phyloP scores from a whole-genome alignment of 2,113 vertebrate genomes.

The Scytalopus superciliaris region DNA sequence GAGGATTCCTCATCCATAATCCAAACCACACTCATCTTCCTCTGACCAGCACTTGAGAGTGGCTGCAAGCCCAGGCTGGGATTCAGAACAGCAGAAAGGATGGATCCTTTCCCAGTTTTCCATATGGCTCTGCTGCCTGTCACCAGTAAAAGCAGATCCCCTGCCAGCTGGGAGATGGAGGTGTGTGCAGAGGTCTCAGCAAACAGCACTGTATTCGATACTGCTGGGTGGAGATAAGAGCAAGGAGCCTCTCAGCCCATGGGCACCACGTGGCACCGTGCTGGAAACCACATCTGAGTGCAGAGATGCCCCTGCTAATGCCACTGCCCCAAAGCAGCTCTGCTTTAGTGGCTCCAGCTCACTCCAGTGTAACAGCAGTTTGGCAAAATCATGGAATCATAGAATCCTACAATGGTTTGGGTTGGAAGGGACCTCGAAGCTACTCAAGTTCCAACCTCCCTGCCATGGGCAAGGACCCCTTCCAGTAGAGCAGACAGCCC shows the following conservation, averaged over 20 bases:
- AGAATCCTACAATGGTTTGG: background rate
- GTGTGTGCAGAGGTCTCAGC: background rate
- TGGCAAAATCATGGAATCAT: background rate
- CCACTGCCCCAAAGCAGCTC: background rate
- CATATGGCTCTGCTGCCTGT: background rate
- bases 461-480: background rate
- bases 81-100: background rate
- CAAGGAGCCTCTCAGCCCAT: rapidly evolving
- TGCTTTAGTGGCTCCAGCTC: background rate
- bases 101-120: background rate
- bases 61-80: background rate
- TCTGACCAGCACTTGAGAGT: background rate
- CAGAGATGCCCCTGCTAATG: background rate
- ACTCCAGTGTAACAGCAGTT: background rate
- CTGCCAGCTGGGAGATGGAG: background rate
- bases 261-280: background rate
- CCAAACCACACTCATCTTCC: background rate
- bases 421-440: background rate
- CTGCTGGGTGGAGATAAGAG: background rate
- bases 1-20: background rate
- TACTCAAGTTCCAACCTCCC: background rate
- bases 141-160: background rate
- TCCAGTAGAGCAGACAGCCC: background rate
- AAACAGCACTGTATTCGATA: background rate
- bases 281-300: background rate